Percentiles rank a stretch among this genome's conserved stretches.
phyloP scores from a whole-genome alignment of 1,140 invertebrate species.

The Archivesica marissinica region DNA sequence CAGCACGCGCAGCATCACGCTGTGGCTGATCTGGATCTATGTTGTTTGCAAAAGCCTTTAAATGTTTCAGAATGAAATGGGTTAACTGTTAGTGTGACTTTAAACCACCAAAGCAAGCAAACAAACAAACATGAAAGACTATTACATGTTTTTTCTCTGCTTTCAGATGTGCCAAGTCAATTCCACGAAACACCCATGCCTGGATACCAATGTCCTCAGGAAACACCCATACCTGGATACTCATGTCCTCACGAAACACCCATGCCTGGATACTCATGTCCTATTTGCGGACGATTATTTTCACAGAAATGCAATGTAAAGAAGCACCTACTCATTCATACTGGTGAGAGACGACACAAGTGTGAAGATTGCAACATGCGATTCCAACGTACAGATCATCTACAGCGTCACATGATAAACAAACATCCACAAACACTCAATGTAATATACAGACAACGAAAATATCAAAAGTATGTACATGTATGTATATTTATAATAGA shows the following conservation, averaged over 20 bases:
- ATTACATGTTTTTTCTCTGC: neutral
- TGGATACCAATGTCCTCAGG: no score
- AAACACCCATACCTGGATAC: no score
- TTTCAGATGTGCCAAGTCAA: neutral
- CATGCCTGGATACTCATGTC: neutral
- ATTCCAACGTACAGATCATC: conserved; percentile 18
- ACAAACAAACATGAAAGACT: no score
- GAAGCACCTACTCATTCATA: neutral
- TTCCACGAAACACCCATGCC: no score
- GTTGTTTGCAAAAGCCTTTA: no score
- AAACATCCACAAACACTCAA: neutral
- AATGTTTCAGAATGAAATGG: no score
- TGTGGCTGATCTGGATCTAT: no score
- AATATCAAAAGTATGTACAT: neutral
- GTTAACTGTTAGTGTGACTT: no score
- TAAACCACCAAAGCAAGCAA: no score
- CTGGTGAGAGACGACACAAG: conserved; percentile 24
- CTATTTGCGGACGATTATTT: neutral
- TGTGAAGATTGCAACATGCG: neutral
- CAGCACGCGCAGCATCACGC: no score
- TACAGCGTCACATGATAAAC: neutral
- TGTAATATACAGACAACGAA: neutral
- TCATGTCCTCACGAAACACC: no score
- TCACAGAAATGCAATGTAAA: conserved; percentile 9
- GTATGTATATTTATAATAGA: neutral